Percentiles rank a stretch among this genome's conserved stretches.
phyloP scores from a whole-genome alignment of 2,797 vertebrate genomes.

The Peromyscus melanophrys region DNA sequence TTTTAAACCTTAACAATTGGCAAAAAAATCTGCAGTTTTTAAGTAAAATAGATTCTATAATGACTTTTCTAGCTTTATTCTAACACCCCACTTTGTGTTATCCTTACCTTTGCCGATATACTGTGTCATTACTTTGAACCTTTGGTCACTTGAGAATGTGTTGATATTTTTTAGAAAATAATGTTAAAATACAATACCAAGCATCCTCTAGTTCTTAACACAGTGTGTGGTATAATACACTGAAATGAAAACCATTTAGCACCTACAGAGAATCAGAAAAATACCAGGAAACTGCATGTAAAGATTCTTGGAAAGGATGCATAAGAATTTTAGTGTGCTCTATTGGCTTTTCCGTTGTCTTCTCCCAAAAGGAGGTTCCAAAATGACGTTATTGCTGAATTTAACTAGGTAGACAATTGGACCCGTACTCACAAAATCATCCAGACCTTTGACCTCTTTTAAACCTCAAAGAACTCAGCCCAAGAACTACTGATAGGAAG shows the following conservation, averaged over 20 bases:
- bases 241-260: constrained; percentile 1
- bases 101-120: background rate
- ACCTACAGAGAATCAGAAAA: constrained; percentile 28
- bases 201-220: constrained; percentile 51
- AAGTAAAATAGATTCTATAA: constrained; percentile 7
- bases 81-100: background rate
- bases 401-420: constrained; percentile 22
- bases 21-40: background rate
- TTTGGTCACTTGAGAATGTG: constrained; percentile 31
- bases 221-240: background rate
- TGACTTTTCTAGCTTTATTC: background rate
- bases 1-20: background rate
- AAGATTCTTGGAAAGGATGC: background rate
- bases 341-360: background rate
- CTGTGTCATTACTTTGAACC: constrained; percentile 21
- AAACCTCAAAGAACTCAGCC: constrained; percentile 45
- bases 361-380: background rate
- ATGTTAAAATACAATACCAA: constrained; percentile 18
- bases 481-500: constrained; percentile 17
- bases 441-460: constrained; percentile 3
- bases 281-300: background rate
- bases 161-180: constrained; percentile 66
- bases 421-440: background rate
- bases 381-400: background rate
- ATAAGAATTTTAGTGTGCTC: background rate